Percentiles rank a stretch among this genome's conserved stretches.
Evolutionary conservation across 2,113 vertebrate genomes (phyloP).

Genomic region (Crocuta crocuta): DNA sequence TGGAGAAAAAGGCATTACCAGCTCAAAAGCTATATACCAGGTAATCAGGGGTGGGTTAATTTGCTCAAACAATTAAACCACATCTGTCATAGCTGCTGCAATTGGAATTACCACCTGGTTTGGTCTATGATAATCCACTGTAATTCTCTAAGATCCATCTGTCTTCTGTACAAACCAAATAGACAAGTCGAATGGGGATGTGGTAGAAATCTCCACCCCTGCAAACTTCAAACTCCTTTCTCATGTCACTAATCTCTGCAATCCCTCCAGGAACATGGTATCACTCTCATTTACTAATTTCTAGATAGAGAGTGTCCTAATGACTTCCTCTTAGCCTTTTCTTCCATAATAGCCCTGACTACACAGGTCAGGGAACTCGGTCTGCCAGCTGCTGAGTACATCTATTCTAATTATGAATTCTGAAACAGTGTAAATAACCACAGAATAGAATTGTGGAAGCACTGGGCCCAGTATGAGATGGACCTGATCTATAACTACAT

Average conservation of each 20-base stretch:
- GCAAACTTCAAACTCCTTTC: neutral
- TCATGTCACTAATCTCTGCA: neutral
- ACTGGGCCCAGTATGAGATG: neutral
- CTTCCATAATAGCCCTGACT: neutral
- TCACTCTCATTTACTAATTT: neutral
- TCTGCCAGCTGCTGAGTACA: neutral
- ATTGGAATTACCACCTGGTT: neutral
- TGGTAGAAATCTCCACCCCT: neutral
- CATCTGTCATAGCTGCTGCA: neutral
- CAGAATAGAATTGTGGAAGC: neutral
- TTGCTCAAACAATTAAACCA: neutral
- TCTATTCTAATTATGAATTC: neutral
- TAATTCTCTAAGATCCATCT: neutral
- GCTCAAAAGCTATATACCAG: neutral
- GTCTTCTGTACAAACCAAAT: neutral
- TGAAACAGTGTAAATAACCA: neutral
- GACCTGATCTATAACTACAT: neutral
- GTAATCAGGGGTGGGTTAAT: neutral
- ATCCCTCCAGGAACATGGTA: neutral
- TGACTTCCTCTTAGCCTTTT: neutral
- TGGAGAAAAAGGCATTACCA: neutral
- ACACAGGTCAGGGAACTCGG: neutral
- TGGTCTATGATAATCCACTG: neutral
- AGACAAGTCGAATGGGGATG: neutral
- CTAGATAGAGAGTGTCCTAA: neutral